Base-by-base conservation (phyloP, 2,113 vertebrate species). In the Clarias batrachus region DNA sequence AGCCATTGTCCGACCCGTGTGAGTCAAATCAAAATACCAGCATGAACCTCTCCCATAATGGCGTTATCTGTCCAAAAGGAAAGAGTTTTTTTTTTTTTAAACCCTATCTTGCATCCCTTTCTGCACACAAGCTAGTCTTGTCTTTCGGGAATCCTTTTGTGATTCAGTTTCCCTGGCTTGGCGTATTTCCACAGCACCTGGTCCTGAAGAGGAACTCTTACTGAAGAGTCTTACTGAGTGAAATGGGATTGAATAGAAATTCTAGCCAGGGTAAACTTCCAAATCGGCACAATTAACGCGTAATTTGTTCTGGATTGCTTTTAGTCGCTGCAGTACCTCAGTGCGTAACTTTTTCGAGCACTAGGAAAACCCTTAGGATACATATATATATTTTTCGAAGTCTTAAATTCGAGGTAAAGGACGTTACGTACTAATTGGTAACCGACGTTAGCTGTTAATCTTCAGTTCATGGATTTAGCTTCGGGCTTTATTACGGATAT, bases 261-360 rank as follows among this genome's bases (percentile, higher is more conserved):
- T 89, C 85, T 89, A 91, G 89, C 87, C 76, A 86, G 48, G 84
- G 89, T 83, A 87, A 86, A 89, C 71, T 86, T 63, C 70, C 84
- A 90, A 93, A 93, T 93, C 91, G 85, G 89, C 87, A 86, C 87
- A 57, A 82, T 86, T 82, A 89, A 84, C 86, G 87, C 88, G 89
- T 92, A 62, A 92, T 92, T 93, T 87, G 91, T 87, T 78, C 10
- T 63, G 82, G 86, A 83, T 73, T 85, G 87, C 79, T 73, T 83
- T 63, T 87, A 70, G 73, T 57, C 83, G 83, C 25, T 59, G 17
- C 23, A 25, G 56, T 60, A 78, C 37, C 48, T 37, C 62, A 16
- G 25, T 62, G 16, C 41, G 48, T 85, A 60, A 73, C 78, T 52
- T 62, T 41, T 78, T 41, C 82, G 80, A 16, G 25, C 74, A 82